Conservation (phyloP, 2,888 invertebrate genomes). For the Brachypalpus laphriformis region DNA sequence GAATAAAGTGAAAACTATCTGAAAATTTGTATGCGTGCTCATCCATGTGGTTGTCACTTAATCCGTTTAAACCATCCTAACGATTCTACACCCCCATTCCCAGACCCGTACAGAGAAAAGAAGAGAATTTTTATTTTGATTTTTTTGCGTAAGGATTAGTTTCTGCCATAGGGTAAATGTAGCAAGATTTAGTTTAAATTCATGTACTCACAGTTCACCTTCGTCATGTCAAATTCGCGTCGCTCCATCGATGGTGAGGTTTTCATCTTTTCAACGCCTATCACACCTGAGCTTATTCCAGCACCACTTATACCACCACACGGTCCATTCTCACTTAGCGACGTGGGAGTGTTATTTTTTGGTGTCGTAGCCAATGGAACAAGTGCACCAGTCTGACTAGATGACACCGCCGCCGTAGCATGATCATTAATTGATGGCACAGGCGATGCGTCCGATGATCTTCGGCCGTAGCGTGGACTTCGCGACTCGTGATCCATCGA, state of each 20-base stretch:
- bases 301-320: conserved; percentile 53
- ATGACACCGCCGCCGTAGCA: conserved; percentile 75
- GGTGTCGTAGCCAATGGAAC: conserved; percentile 78
- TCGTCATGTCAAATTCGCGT: conserved; percentile 82
- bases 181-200: background rate
- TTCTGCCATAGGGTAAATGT: conserved; percentile 4
- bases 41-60: conserved; percentile 62
- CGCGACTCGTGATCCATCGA: conserved; percentile 73
- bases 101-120: background rate
- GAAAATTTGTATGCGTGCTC: conserved; percentile 61
- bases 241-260: conserved; percentile 80
- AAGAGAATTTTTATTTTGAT: background rate
- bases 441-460: conserved; percentile 69
- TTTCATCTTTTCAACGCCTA: conserved; percentile 78
- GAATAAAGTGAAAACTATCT: conserved; percentile 67
- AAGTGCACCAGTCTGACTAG: conserved; percentile 78
- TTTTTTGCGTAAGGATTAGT: conserved; percentile 10
- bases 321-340: conserved; percentile 75
- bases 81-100: conserved; percentile 8
- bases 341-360: conserved; percentile 78
- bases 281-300: conserved; percentile 75
- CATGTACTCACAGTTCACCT: conserved; percentile 82
- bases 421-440: conserved; percentile 59
- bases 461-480: conserved; percentile 75
- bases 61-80: conserved; percentile 58